These are phyloP conservation scores for Sinotaia quadrata DNA, from an alignment of 2,888 invertebrate species.

Conservation along the genomic window DNA sequence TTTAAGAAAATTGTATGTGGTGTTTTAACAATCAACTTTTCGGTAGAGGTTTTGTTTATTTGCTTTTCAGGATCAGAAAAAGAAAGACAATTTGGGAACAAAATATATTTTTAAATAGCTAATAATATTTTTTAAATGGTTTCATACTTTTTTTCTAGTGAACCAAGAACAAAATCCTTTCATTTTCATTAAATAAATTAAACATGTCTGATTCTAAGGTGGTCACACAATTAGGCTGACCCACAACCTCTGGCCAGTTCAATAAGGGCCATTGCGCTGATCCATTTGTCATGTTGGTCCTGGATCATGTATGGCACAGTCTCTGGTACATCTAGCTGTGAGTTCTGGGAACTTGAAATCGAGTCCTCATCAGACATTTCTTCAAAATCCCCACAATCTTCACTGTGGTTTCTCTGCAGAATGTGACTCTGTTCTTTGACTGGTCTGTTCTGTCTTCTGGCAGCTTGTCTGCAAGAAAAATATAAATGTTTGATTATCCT, in stretches of 20 bases:
- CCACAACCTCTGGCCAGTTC: constrained; percentile 60
- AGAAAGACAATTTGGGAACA: too few species aligned
- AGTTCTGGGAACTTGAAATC: constrained; percentile 7
- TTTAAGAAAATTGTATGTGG: too few species aligned
- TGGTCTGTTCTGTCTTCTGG: constrained; percentile 22
- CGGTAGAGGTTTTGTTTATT: too few species aligned
- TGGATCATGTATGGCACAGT: constrained; percentile 15
- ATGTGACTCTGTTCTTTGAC: constrained; percentile 19
- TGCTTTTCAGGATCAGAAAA: too few species aligned
- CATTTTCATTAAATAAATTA: too few species aligned
- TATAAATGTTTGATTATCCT: too few species aligned
- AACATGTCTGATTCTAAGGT: too few species aligned
- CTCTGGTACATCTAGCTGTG: background rate
- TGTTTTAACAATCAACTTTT: too few species aligned
- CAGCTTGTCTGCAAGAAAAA: constrained; percentile 30
- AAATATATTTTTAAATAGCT: too few species aligned
- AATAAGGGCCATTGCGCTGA: constrained; percentile 63
- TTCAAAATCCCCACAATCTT: constrained; percentile 1
- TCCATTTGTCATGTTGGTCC: constrained; percentile 62
- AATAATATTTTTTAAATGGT: too few species aligned
- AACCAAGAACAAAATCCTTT: too few species aligned
- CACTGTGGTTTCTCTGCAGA: constrained; percentile 19
- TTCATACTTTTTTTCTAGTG: too few species aligned
- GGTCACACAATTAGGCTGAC: background rate
- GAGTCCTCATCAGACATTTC: constrained; percentile 18